phyloP scores from a whole-genome alignment of 2,113 vertebrate genomes.

The Ageneiosus marmoratus region DNA sequence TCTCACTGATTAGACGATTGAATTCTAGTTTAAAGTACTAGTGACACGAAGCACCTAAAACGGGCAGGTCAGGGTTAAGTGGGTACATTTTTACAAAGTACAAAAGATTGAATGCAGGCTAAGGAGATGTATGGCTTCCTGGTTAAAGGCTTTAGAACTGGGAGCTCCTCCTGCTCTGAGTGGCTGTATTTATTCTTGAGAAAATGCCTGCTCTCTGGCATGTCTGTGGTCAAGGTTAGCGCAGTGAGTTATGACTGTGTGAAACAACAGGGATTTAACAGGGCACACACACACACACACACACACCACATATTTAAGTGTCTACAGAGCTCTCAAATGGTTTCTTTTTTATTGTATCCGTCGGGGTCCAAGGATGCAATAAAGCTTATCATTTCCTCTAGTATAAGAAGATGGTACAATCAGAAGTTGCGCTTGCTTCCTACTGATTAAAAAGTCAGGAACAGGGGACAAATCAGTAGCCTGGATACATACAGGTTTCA shows the following conservation, averaged over 20 bases:
- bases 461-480: background rate
- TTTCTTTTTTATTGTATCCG: conserved; percentile 36
- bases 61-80: background rate
- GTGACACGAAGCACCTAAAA: too few species aligned
- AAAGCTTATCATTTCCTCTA: conserved; percentile 38
- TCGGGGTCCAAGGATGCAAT: conserved; percentile 35
- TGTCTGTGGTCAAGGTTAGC: background rate
- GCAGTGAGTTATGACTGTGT: background rate
- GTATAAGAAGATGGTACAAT: conserved; percentile 27
- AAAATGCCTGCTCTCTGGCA: conserved; percentile 25
- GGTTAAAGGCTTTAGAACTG: background rate
- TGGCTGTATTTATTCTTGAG: background rate
- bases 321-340: conserved; percentile 2
- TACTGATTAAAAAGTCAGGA: conserved; percentile 25
- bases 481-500: too few species aligned
- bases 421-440: conserved; percentile 22
- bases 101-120: background rate
- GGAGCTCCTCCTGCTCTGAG: background rate
- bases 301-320: background rate
- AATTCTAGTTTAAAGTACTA: background rate
- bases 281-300: conserved; percentile 17
- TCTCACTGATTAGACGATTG: background rate
- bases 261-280: conserved; percentile 30
- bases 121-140: background rate
- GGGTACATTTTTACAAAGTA: background rate